These are phyloP conservation scores for Noctua janthina DNA, from an alignment of 2,888 invertebrate species.

Conservation along the genomic window DNA sequence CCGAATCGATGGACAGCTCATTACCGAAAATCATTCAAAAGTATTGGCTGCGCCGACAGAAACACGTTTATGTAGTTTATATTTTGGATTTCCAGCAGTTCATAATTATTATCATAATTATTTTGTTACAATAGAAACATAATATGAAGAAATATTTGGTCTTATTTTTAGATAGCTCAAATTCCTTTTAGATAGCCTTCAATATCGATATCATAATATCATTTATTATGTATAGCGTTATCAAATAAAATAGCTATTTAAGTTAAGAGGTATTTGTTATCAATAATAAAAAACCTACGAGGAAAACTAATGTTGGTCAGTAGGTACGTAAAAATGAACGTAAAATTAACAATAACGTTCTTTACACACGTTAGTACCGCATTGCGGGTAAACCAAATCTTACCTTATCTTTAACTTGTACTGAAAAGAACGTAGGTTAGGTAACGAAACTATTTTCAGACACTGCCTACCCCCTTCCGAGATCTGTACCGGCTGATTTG, in stretches of 20 bases:
- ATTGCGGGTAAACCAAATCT: slow-evolving; percentile 69
- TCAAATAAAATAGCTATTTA: background rate
- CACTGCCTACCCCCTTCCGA: slow-evolving; percentile 18
- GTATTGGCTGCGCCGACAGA: background rate
- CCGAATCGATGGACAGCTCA: slow-evolving; percentile 33
- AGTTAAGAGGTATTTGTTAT: background rate
- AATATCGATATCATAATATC: background rate
- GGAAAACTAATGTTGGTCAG: slow-evolving; percentile 3
- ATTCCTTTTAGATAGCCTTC: background rate
- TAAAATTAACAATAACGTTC: slow-evolving; percentile 48
- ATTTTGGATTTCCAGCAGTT: background rate
- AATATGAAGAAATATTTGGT: no score
- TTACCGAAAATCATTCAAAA: slow-evolving; percentile 31
- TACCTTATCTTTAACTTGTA: slow-evolving; percentile 43
- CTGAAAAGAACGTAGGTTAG: slow-evolving; percentile 39
- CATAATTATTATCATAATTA: background rate
- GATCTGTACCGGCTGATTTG: slow-evolving; percentile 34
- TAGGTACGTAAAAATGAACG: background rate
- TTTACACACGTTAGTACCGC: slow-evolving; percentile 67
- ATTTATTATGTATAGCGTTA: background rate
- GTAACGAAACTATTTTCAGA: slow-evolving; percentile 42
- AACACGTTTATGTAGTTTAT: background rate
- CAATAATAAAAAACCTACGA: slow-evolving; percentile 3
- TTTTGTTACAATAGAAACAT: background rate
- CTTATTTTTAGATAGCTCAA: background rate